phyloP scores from a whole-genome alignment of 2,797 vertebrate species.

The Premnoplex brunnescens region DNA sequence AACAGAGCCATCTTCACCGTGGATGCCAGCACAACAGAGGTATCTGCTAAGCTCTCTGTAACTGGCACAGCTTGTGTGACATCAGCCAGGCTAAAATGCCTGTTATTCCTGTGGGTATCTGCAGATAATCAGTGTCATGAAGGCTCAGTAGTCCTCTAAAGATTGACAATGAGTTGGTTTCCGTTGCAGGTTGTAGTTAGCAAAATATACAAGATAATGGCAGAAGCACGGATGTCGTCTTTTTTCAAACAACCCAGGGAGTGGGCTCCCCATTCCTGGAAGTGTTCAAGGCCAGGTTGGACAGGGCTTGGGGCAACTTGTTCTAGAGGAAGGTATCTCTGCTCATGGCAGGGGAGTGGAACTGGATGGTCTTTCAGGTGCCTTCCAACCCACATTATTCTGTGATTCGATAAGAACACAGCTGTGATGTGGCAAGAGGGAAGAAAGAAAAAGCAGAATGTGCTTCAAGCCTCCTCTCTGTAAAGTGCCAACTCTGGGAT shows the following conservation, averaged over 20 bases:
- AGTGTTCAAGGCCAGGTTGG: not conserved
- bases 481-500: not conserved
- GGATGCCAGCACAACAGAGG: conserved; percentile 83
- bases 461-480: not conserved
- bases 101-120: not conserved
- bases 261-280: not conserved
- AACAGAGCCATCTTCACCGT: conserved; percentile 85
- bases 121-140: not conserved
- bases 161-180: not conserved
- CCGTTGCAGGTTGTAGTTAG: not conserved
- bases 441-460: not conserved
- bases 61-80: not conserved
- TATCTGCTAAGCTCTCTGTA: not conserved
- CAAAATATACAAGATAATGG: not conserved
- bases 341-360: not conserved
- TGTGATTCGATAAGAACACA: not conserved
- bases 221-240: not conserved
- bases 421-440: not conserved
- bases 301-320: not conserved
- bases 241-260: not conserved
- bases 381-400: not conserved
- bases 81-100: not conserved
- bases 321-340: not conserved
- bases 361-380: not conserved
- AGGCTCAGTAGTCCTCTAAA: not conserved